Conservation (phyloP, 2,888 invertebrate species). For the Rhogogaster chlorosoma region DNA sequence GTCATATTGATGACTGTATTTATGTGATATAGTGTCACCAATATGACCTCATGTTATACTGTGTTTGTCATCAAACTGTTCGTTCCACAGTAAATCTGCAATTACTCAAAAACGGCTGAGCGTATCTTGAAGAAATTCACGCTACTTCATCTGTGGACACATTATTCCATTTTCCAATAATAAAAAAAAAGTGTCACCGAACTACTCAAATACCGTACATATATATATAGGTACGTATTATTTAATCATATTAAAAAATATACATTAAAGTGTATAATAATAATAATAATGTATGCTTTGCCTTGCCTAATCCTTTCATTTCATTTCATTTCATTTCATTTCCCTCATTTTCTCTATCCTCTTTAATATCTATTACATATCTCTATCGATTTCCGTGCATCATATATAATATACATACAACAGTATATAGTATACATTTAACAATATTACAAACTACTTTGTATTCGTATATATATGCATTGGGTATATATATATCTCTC, state of each 20-base stretch:
- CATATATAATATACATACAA: neutral
- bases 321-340: neutral
- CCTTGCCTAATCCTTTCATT: neutral
- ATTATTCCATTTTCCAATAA: too few relatives aligned
- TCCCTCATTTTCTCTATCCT: neutral
- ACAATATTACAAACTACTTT: conserved; percentile 2
- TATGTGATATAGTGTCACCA: too few relatives aligned
- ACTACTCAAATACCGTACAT: too few relatives aligned
- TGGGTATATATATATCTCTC: neutral
- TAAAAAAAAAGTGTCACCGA: too few relatives aligned
- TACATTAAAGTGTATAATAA: neutral
- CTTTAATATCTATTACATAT: neutral
- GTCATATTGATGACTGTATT: too few relatives aligned
- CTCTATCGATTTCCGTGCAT: neutral
- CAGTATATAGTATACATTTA: conserved; percentile 9
- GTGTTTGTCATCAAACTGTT: too few relatives aligned
- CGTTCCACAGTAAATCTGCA: too few relatives aligned
- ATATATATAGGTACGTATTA: too few relatives aligned
- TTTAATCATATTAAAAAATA: neutral
- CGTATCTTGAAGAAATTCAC: too few relatives aligned
- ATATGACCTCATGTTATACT: too few relatives aligned
- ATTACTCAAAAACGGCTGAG: too few relatives aligned
- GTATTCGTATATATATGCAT: neutral
- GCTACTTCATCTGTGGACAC: too few relatives aligned
- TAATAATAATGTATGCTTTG: neutral